Conservation (phyloP, 2,888 invertebrate genomes). For the Trimorus sp. region DNA sequence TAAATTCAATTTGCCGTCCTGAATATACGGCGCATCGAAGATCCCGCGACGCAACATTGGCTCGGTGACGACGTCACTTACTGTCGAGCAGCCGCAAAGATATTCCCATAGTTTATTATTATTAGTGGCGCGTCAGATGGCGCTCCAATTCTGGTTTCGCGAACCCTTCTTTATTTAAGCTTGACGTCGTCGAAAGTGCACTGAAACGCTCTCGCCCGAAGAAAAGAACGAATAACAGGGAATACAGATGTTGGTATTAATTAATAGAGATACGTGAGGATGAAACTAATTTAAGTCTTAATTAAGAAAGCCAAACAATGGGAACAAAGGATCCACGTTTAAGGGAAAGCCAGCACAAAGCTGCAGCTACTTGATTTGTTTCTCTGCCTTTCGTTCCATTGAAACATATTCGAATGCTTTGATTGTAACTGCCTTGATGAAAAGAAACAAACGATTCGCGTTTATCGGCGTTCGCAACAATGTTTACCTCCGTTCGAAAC, state of each 20-base stretch:
- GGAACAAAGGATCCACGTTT: slow-evolving; percentile 34
- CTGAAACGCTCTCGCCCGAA: slow-evolving; percentile 5
- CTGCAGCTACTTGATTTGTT: slow-evolving; percentile 18
- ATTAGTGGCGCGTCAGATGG: slow-evolving; percentile 22
- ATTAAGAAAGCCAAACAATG: slow-evolving; percentile 34
- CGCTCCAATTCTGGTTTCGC: slow-evolving; percentile 6
- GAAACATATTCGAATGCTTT: background rate
- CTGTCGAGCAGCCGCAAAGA: slow-evolving; percentile 15
- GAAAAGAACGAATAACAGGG: background rate
- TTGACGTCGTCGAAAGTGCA: slow-evolving; percentile 23
- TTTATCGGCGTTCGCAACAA: too few species aligned
- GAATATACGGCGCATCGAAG: background rate
- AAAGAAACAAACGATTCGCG: too few species aligned
- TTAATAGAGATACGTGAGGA: slow-evolving; percentile 37
- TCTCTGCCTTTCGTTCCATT: slow-evolving; percentile 9
- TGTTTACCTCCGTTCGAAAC: too few species aligned
- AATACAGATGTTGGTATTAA: slow-evolving; percentile 33
- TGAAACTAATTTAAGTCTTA: slow-evolving; percentile 40
- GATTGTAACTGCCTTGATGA: background rate
- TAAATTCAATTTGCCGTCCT: too few species aligned
- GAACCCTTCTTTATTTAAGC: slow-evolving; percentile 25
- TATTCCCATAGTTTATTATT: slow-evolving; percentile 39
- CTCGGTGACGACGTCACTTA: slow-evolving; percentile 37
- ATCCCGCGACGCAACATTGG: slow-evolving; percentile 17
- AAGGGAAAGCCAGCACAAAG: background rate